Conservation (phyloP, 1,140 invertebrate species). For the Drosophila kurseongensis region DNA sequence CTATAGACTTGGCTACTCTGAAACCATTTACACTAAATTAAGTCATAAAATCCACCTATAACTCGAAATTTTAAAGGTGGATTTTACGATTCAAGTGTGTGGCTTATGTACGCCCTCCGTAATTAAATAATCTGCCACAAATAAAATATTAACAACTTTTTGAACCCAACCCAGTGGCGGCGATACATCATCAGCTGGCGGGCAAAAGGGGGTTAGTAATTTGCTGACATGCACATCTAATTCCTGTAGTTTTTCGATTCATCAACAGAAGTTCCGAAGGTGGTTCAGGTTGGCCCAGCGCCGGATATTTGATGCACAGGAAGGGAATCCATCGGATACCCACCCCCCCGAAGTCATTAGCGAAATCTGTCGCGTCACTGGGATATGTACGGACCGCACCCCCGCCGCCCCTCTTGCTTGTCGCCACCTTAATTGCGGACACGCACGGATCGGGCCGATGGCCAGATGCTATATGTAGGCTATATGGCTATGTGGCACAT, state of each 20-base stretch:
- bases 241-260: slow-evolving; percentile 45
- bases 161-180: slow-evolving; percentile 17
- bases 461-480: slow-evolving; percentile 35
- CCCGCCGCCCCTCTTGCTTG: not conserved
- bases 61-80: not conserved
- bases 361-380: slow-evolving; percentile 58
- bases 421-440: slow-evolving; percentile 46
- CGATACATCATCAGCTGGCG: slow-evolving; percentile 41
- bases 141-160: slow-evolving; percentile 46
- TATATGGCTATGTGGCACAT: slow-evolving; percentile 21
- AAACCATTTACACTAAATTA: not conserved
- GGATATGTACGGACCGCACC: slow-evolving; percentile 6
- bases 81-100: slow-evolving; percentile 1
- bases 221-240: slow-evolving; percentile 35
- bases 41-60: slow-evolving; percentile 5
- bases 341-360: slow-evolving; percentile 33
- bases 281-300: slow-evolving; percentile 10
- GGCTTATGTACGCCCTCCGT: slow-evolving; percentile 2
- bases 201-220: slow-evolving; percentile 22
- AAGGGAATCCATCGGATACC: slow-evolving; percentile 16
- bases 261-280: slow-evolving; percentile 30
- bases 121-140: slow-evolving; percentile 45
- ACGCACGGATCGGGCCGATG: slow-evolving; percentile 48
- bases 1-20: no score
- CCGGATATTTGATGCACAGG: slow-evolving; percentile 1